These are phyloP conservation scores for Arbacia lixula DNA, from an alignment of 53 echinoderm and acorn worm genomes.

Conservation along the genomic window DNA sequence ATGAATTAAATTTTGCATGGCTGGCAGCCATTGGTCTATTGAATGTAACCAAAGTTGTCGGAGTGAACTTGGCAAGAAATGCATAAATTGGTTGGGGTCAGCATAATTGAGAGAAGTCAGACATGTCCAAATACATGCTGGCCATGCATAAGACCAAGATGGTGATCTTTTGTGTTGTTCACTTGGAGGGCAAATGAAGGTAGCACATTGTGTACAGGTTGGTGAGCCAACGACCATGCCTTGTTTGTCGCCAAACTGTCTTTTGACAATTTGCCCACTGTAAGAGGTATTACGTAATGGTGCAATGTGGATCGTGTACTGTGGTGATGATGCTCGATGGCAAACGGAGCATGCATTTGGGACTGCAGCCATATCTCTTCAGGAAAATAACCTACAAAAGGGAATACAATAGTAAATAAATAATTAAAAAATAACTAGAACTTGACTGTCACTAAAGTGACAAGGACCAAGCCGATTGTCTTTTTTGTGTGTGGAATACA, in stretches of 20 bases:
- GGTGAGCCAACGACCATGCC: constrained; percentile 37
- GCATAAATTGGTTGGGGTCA: constrained; percentile 29
- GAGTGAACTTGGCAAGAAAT: constrained; percentile 2
- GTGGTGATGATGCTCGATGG: too few relatives aligned
- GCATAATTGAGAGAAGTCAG: constrained; percentile 27
- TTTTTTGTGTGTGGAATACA: too few relatives aligned
- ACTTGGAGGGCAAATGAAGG: constrained; percentile 29
- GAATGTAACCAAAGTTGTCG: too few relatives aligned
- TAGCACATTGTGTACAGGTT: constrained; percentile 44
- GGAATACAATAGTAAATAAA: too few relatives aligned
- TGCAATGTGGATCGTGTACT: neutral
- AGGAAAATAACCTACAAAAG: too few relatives aligned
- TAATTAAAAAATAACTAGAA: too few relatives aligned
- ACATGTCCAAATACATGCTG: constrained; percentile 54
- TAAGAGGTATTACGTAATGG: constrained; percentile 13
- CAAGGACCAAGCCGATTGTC: too few relatives aligned
- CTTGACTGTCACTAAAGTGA: too few relatives aligned
- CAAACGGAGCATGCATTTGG: too few relatives aligned
- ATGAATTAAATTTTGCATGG: too few relatives aligned
- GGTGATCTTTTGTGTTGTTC: constrained; percentile 7
- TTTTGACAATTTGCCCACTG: constrained; percentile 41
- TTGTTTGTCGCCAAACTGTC: constrained; percentile 37
- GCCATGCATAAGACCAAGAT: constrained; percentile 57
- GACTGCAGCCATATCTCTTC: too few relatives aligned
- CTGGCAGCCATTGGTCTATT: too few relatives aligned